Percentiles rank a stretch among this genome's conserved stretches.
phyloP scores from a whole-genome alignment of 2,797 vertebrate species.

The Carapus acus region DNA sequence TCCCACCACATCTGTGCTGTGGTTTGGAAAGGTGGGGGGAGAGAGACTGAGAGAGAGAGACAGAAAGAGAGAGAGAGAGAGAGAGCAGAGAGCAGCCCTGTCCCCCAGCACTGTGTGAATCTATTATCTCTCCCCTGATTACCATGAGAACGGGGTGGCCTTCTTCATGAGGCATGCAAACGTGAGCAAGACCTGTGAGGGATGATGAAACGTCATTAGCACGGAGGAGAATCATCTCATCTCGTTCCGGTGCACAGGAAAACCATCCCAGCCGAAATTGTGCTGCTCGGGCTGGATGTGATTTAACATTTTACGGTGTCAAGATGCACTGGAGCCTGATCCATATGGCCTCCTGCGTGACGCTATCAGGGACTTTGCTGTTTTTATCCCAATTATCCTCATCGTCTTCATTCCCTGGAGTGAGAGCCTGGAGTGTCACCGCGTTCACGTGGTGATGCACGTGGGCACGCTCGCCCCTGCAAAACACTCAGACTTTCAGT shows the following conservation, averaged over 20 bases:
- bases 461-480: no score
- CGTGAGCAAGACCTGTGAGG: neutral
- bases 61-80: neutral
- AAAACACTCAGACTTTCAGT: no score
- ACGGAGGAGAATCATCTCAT: slow-evolving; percentile 8
- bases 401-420: no score
- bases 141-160: neutral
- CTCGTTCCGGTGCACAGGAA: neutral
- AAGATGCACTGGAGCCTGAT: neutral
- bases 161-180: neutral
- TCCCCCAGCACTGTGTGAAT: slow-evolving; percentile 15
- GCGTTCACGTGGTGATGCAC: no score
- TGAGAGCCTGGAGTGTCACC: no score
- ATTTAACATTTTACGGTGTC: neutral
- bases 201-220: slow-evolving; percentile 13
- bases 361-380: no score
- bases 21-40: slow-evolving; percentile 26
- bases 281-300: slow-evolving; percentile 5
- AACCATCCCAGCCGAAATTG: neutral
- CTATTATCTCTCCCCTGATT: slow-evolving; percentile 15
- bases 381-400: no score
- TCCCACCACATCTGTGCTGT: slow-evolving; percentile 48
- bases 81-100: slow-evolving; percentile 3
- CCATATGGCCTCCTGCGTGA: no score
- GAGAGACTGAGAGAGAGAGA: neutral